A percentile compares a stretch with the other conserved stretches of the same genome.
Conservation (phyloP, 2,888 invertebrate species). For the Melolontha melolontha region DNA sequence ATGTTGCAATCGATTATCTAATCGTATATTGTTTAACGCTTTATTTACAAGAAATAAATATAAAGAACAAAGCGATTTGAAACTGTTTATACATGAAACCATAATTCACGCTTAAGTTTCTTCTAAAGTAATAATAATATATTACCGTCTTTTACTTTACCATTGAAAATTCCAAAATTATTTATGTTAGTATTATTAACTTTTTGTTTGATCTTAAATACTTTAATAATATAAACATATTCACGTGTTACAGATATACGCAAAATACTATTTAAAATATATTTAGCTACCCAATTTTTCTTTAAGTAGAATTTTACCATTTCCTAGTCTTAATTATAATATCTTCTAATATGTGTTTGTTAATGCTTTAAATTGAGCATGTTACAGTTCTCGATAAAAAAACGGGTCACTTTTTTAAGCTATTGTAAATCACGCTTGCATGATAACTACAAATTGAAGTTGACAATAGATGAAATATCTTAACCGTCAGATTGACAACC, state of each 20-base stretch:
- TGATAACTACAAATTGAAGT: too few relatives aligned
- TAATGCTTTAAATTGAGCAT: too few relatives aligned
- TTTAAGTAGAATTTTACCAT: too few relatives aligned
- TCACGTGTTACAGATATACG: conserved; percentile 16
- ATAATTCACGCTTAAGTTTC: conserved; percentile 16
- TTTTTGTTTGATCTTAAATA: conserved; percentile 28
- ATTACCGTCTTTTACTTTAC: conserved; percentile 11
- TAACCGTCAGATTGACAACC: too few relatives aligned
- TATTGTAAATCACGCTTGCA: too few relatives aligned
- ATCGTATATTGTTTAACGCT: conserved; percentile 31
- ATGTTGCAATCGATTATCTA: conserved; percentile 34
- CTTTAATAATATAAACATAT: conserved; percentile 10
- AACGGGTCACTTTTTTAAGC: too few relatives aligned
- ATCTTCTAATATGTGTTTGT: too few relatives aligned
- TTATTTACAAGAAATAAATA: conserved; percentile 25
- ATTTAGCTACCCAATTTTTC: too few relatives aligned
- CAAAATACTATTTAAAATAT: too few relatives aligned
- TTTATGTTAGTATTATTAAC: conserved; percentile 30
- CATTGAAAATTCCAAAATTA: conserved; percentile 12
- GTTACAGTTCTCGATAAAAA: too few relatives aligned
- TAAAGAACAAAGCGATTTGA: conserved; percentile 24
- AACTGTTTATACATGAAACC: conserved; percentile 19
- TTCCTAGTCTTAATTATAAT: too few relatives aligned
- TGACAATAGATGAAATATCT: too few relatives aligned
- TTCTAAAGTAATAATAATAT: conserved; percentile 10